These are phyloP conservation scores for Drosophila paranaensis DNA, from an alignment of 2,888 invertebrate genomes.

Conservation along the genomic window DNA sequence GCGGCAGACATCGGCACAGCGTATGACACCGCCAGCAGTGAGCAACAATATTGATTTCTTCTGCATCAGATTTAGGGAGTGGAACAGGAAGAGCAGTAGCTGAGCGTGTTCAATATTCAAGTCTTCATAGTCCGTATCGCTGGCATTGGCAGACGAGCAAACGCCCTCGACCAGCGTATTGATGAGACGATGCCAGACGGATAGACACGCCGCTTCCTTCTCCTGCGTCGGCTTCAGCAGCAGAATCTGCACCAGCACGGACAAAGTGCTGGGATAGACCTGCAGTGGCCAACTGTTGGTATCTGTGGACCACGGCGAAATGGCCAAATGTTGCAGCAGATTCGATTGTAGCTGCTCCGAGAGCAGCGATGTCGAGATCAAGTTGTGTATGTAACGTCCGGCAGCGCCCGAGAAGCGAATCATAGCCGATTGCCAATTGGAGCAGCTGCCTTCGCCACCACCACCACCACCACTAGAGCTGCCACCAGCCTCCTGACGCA, in stretches of 20 bases:
- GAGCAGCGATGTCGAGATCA: slow-evolving; percentile 90
- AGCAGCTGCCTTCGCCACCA: slow-evolving; percentile 46
- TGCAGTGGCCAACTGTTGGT: slow-evolving; percentile 91
- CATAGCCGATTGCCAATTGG: slow-evolving; percentile 85
- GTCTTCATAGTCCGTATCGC: slow-evolving; percentile 87
- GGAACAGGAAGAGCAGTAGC: slow-evolving; percentile 95
- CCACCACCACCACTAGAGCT: slow-evolving; percentile 21
- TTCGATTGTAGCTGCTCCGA: slow-evolving; percentile 89
- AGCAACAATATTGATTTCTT: slow-evolving; percentile 96
- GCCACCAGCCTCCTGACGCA: slow-evolving; percentile 91
- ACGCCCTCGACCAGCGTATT: slow-evolving; percentile 95
- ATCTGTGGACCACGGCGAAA: slow-evolving; percentile 90
- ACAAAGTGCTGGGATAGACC: slow-evolving; percentile 91
- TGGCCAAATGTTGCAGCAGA: slow-evolving; percentile 90
- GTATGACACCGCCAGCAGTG: slow-evolving; percentile 90
- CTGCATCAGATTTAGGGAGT: slow-evolving; percentile 97
- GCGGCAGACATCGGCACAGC: slow-evolving; percentile 88
- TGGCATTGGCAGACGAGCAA: slow-evolving; percentile 77
- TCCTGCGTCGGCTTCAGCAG: slow-evolving; percentile 92
- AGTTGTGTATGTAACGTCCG: slow-evolving; percentile 86
- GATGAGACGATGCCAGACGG: slow-evolving; percentile 96
- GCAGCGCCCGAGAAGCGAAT: slow-evolving; percentile 84
- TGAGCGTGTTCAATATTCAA: slow-evolving; percentile 98
- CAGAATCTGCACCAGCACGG: slow-evolving; percentile 93
- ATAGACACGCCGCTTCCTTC: slow-evolving; percentile 94